Percentiles rank a stretch among this genome's conserved stretches.
phyloP scores from a whole-genome alignment of 2,113 vertebrate species.

The Martes martes region DNA sequence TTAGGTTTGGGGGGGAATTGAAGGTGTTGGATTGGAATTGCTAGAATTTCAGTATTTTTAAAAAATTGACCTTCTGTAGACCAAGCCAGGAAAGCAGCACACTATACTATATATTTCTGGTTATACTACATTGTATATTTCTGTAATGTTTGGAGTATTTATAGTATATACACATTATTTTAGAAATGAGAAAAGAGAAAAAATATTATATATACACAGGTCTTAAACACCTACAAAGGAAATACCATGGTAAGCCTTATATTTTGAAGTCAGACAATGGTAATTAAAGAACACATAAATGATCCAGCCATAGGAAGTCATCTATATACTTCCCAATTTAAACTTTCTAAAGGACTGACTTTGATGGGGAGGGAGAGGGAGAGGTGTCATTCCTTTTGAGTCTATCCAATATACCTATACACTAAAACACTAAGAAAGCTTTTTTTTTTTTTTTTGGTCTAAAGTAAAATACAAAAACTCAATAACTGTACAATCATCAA shows the following conservation, averaged over 20 bases:
- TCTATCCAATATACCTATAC: not conserved
- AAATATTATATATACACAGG: not conserved
- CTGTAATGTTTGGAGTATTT: not conserved
- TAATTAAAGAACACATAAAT: not conserved
- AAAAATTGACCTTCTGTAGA: not conserved
- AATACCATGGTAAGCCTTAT: conserved; percentile 14
- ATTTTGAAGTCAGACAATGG: not conserved
- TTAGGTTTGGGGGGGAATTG: not conserved
- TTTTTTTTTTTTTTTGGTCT: not conserved
- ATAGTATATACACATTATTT: not conserved
- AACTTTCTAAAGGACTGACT: not conserved
- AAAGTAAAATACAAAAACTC: not conserved
- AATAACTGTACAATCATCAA: not conserved
- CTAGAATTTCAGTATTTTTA: not conserved
- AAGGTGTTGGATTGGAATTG: not conserved
- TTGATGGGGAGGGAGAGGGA: not conserved
- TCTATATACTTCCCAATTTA: not conserved
- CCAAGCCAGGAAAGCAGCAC: not conserved
- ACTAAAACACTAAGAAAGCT: not conserved
- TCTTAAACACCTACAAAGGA: not conserved
- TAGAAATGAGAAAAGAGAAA: conserved; percentile 8
- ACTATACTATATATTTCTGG: not conserved
- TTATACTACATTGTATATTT: not conserved
- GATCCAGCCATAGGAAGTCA: not conserved
- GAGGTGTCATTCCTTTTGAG: not conserved